Evolutionary conservation across 2,113 vertebrate species (phyloP), one percentile per base, ranked within the genome.

Genomic region (Hirundichthys speculiger): DNA sequence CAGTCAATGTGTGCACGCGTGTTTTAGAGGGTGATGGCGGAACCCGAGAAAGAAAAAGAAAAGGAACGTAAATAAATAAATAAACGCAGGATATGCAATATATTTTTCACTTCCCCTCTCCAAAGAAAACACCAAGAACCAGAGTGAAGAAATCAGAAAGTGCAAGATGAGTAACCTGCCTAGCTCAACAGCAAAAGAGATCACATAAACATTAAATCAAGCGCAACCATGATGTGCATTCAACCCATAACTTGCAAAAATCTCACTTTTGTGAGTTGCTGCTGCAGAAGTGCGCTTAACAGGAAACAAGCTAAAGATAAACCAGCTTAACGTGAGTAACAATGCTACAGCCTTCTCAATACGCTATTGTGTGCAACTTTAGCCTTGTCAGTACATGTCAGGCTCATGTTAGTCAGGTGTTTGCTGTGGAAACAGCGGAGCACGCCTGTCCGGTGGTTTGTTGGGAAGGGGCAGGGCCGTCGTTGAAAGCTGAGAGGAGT

Each of bases 401-500:
- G 65, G 52, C 39, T 21, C 48, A 34, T 83, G 71, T 62, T 75
- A 64, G 80, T 69, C 75, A 79, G 60, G 82, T 81, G 76, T 73
- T 70, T 83, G 64, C 78, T 85, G 90, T 88, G 86, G 84, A 84
- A 91, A 91, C 86, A 91, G 93, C 88, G 92, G 91, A 71, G 91
- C 85, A 79, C 90, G 93, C 92, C 93, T 93, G 93, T 92, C 70
- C 58, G 87, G 76, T 46, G 94, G 94, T 94, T 94, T 94, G 94
- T 94, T 89, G 83, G 85, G 87, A 91, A 89, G 81, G 92, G 94
- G 94, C 92, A 93, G 94, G 94, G 94, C 94, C 91, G 94, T 93
- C 95, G 94, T 93, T 96, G 95, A 97, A 96, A 95, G 94, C 94
- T 92, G 94, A 95, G 95, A 96, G 94, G 95, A 94, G 94, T 94